Evolutionary conservation across 2,797 vertebrate genomes (phyloP), one percentile per base, ranked within the genome.

Genomic region (Ibycter americanus): DNA sequence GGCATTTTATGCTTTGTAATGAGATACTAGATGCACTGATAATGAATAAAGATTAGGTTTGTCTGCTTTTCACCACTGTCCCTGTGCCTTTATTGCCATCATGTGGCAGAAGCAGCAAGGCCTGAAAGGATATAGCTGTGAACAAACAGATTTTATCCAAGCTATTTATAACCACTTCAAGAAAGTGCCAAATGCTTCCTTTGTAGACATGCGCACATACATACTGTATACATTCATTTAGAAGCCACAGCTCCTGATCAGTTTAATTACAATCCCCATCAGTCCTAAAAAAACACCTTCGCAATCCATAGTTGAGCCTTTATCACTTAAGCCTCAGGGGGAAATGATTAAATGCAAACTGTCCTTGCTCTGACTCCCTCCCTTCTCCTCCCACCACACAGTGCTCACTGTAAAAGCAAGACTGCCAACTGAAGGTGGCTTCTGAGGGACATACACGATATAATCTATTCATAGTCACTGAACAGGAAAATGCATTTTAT

Each of bases 71-170:
- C 70, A 71, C 62, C 32, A 15, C 77, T 71, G 92, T 96, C 90
- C 83, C 77, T 83, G 79, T 88, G 89, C 77, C 83, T 95, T 89
- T 95, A 95, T 96, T 94, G 94, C 95, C 92, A 97, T 85, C 94
- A 91, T 94, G 93, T 96, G 93, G 93, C 68, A 84, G 65, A 95
- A 96, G 67, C 55, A 92, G 93, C 54, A 93, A 93, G 61, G 61
- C 44, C 61, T 87, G 77, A 59, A 92, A 95, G 77, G 61, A 78
- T 56, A 58, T 4, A 70, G 40, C 67, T 63, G 31, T 23, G 54
- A 90, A 90, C 47, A 91, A 91, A 96, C 78, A 84, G 62, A 79
- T 90, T 93, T 95, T 91, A 92, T 63, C n/a, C 89, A 78, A 76
- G 66, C 81, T 96, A 93, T 88, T 89, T 78, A 89, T 54, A 94